These are phyloP conservation scores for Dione juno DNA, from an alignment of 2,888 invertebrate species.

Conservation along the genomic window DNA sequence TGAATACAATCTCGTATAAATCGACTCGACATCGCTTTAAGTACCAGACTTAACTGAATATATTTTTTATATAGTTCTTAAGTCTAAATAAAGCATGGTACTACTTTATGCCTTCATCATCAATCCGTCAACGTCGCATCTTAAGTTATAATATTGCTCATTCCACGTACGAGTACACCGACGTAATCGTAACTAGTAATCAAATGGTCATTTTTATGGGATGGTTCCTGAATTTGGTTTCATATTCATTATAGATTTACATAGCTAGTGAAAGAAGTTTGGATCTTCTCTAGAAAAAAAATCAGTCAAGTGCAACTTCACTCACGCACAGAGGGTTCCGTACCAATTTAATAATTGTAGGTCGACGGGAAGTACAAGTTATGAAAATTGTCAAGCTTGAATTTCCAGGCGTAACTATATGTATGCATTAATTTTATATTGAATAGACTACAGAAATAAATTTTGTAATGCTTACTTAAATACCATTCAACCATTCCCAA, in stretches of 20 bases:
- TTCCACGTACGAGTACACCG: slow-evolving; percentile 34
- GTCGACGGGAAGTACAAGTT: too few relatives aligned
- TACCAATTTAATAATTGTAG: too few relatives aligned
- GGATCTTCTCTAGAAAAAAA: too few relatives aligned
- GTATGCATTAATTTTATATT: too few relatives aligned
- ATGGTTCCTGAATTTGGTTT: slow-evolving; percentile 4
- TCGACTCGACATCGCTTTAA: slow-evolving; percentile 9
- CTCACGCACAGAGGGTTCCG: too few relatives aligned
- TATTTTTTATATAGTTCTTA: slow-evolving; percentile 15
- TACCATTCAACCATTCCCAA: too few relatives aligned
- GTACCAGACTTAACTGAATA: slow-evolving; percentile 10
- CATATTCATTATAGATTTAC: slow-evolving; percentile 1
- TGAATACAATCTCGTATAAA: slow-evolving; percentile 24
- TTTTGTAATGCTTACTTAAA: too few relatives aligned
- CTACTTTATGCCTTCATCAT: slow-evolving; percentile 31
- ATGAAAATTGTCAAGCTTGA: too few relatives aligned
- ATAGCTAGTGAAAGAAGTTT: too few relatives aligned
- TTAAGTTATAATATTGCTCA: slow-evolving; percentile 36
- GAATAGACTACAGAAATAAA: too few relatives aligned
- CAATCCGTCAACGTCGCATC: slow-evolving; percentile 38
- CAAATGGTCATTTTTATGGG: slow-evolving; percentile 10
- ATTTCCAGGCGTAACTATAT: too few relatives aligned
- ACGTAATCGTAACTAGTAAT: slow-evolving; percentile 21
- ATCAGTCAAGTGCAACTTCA: too few relatives aligned
- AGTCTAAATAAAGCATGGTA: slow-evolving; percentile 34